Percentiles rank a stretch among this genome's conserved stretches.
phyloP scores from a whole-genome alignment of 2,113 vertebrate genomes.

The Cryptomyrus ogoouensis region DNA sequence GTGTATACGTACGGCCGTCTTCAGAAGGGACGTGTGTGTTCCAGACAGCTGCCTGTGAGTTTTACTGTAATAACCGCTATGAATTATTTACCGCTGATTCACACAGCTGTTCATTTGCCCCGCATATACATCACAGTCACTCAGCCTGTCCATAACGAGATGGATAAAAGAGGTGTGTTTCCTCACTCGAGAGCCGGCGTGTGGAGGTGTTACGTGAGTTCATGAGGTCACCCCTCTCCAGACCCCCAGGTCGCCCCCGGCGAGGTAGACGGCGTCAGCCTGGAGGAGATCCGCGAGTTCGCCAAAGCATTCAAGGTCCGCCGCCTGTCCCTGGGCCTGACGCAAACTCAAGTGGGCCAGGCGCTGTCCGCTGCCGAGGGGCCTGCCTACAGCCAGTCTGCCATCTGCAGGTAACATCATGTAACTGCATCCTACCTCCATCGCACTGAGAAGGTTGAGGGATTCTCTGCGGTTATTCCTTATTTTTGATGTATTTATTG shows the following conservation, averaged over 20 bases:
- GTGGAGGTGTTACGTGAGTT: background rate
- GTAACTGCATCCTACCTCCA: slow-evolving; percentile 3
- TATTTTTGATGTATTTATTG: slow-evolving; percentile 22
- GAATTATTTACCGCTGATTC: background rate
- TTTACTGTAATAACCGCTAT: background rate
- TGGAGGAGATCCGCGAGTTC: slow-evolving; percentile 98
- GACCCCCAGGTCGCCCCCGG: slow-evolving; percentile 91
- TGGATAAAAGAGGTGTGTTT: background rate
- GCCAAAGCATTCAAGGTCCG: slow-evolving; percentile 99
- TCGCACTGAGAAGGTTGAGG: too few species aligned
- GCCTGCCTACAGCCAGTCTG: slow-evolving; percentile 98
- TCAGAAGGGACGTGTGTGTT: background rate
- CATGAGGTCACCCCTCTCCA: slow-evolving; percentile 35
- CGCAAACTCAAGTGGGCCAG: slow-evolving; percentile 99
- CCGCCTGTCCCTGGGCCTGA: slow-evolving; percentile 96
- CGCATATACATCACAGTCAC: background rate
- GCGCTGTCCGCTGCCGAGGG: slow-evolving; percentile 95
- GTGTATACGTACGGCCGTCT: background rate
- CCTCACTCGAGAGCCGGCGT: background rate
- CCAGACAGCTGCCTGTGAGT: background rate
- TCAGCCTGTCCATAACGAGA: background rate
- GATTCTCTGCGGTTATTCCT: slow-evolving; percentile 25
- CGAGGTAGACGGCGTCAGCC: slow-evolving; percentile 97
- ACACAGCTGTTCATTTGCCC: background rate
- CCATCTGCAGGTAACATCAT: slow-evolving; percentile 95